Evolutionary conservation across 2,888 invertebrate genomes (phyloP), one percentile per base, ranked within the genome.

Genomic region (Diaprepes abbreviatus): DNA sequence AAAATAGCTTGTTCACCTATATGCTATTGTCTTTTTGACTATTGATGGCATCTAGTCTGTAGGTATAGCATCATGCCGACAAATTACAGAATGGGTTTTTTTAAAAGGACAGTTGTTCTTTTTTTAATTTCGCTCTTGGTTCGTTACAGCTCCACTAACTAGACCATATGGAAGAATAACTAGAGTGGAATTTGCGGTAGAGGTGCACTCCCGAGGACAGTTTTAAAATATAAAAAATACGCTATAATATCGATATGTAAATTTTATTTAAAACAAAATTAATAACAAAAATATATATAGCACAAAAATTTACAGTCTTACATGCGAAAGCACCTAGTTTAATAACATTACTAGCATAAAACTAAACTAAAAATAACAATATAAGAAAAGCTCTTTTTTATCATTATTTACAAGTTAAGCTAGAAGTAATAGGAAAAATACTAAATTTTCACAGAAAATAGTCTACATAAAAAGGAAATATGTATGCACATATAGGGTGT

Each of bases 381-480:
- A 21, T 45, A 9, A 24, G 10, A 17, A 21, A 45, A 19, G 45
- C 45, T 21, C 3, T n/a, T 19, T 7, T 21, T 5, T 24, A 24
- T 24, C 5, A 19, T 45, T 38, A 36, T 36, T 21, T 38, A 36
- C 24, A 36, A 55, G 17, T 38, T 17, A 59, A 58, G 35, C 43
- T 69, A 57, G 9, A 10, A 57, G 2, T 52, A 36, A 36, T 28
- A 36, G 43, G 40, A 72, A 45, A 33, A 69, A 64, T 67, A 69
- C 66, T 64, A 59, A 72, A 70, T 73, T 73, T 76, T 74, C 74
- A 75, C 72, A 73, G 73, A 75, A 74, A 75, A 74, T 72, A 66
- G 31, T 16, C 1, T 19, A 14, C 12, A 6, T 43, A 40, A 3
- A 19, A 2, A 10, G 19, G 1, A 19, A 19, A 17, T 17, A 43